Evolutionary conservation across 2,797 vertebrate genomes (phyloP).

Genomic region (Chaunax sp.): DNA sequence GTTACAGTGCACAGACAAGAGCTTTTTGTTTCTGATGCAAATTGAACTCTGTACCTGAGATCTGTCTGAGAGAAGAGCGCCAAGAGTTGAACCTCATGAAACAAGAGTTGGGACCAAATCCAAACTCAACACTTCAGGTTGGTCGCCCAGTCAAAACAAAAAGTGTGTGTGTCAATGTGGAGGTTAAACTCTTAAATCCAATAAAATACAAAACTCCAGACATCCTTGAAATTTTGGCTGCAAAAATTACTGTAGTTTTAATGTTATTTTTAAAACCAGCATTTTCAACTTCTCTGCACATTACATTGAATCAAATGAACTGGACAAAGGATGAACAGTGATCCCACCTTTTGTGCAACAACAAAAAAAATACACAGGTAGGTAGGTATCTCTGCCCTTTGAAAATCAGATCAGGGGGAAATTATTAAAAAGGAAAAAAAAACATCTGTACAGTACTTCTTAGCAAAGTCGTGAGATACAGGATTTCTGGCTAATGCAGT

Average conservation of each 20-base stretch:
- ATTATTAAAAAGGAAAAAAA: slow-evolving; percentile 76
- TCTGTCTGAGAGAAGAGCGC: slow-evolving; percentile 39
- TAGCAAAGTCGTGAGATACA: slow-evolving; percentile 83
- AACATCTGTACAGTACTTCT: slow-evolving; percentile 84
- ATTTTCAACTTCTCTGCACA: slow-evolving; percentile 75
- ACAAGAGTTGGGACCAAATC: slow-evolving; percentile 19
- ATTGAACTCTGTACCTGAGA: slow-evolving; percentile 60
- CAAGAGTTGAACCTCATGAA: slow-evolving; percentile 19
- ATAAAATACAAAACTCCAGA: slow-evolving; percentile 72
- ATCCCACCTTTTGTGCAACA: slow-evolving; percentile 75
- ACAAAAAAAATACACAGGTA: slow-evolving; percentile 74
- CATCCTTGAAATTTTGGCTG: slow-evolving; percentile 73
- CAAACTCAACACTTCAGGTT: slow-evolving; percentile 36
- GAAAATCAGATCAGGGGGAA: slow-evolving; percentile 74
- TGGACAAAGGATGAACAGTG: slow-evolving; percentile 74
- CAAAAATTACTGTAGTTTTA: slow-evolving; percentile 81
- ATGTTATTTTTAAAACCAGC: slow-evolving; percentile 82
- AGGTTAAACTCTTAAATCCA: slow-evolving; percentile 39
- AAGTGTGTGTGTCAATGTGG: slow-evolving; percentile 17
- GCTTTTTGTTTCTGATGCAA: slow-evolving; percentile 29
- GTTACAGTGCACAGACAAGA: slow-evolving; percentile 27
- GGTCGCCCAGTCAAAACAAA: slow-evolving; percentile 30
- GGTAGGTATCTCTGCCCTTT: slow-evolving; percentile 67
- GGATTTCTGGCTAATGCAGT: slow-evolving; percentile 75
- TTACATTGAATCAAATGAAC: slow-evolving; percentile 79